phyloP scores from a whole-genome alignment of 2,113 vertebrate genomes.

The Barbus barbus region DNA sequence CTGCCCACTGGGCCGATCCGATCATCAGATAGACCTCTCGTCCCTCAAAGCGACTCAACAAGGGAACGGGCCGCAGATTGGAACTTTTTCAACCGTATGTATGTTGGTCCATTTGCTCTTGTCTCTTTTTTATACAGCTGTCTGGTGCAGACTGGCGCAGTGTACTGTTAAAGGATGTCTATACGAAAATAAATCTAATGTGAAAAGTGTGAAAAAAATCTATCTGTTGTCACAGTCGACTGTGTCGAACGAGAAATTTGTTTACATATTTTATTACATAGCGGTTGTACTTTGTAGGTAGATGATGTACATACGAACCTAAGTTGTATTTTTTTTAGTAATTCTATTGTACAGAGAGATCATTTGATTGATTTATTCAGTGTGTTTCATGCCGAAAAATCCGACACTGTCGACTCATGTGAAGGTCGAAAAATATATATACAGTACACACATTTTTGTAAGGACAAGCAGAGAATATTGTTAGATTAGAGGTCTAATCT shows the following conservation, averaged over 20 bases:
- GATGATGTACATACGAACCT: conserved; percentile 89
- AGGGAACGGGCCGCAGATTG: conserved; percentile 67
- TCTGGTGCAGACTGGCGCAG: conserved; percentile 85
- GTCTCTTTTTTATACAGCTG: conserved; percentile 78
- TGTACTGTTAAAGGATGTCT: conserved; percentile 89
- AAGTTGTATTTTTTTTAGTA: conserved; percentile 83
- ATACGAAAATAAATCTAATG: conserved; percentile 88
- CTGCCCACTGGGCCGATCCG: conserved; percentile 63
- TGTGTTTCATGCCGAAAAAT: conserved; percentile 74
- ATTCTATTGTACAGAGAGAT: conserved; percentile 87
- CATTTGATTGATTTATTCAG: conserved; percentile 72
- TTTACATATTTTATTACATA: conserved; percentile 99
- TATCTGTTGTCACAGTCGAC: conserved; percentile 94
- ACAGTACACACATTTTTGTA: conserved; percentile 76
- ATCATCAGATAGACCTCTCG: conserved; percentile 60
- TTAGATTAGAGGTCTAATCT: conserved; percentile 92
- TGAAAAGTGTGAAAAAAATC: conserved; percentile 84
- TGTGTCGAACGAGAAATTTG: conserved; percentile 92
- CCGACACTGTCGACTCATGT: conserved; percentile 71
- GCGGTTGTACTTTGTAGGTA: conserved; percentile 93
- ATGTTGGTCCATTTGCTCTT: conserved; percentile 72
- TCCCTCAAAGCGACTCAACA: conserved; percentile 43
- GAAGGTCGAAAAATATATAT: conserved; percentile 72
- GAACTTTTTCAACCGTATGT: conserved; percentile 72
- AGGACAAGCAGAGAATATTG: conserved; percentile 86